Conservation (phyloP, 2,888 invertebrate species). For the Dendrolimus houi region DNA sequence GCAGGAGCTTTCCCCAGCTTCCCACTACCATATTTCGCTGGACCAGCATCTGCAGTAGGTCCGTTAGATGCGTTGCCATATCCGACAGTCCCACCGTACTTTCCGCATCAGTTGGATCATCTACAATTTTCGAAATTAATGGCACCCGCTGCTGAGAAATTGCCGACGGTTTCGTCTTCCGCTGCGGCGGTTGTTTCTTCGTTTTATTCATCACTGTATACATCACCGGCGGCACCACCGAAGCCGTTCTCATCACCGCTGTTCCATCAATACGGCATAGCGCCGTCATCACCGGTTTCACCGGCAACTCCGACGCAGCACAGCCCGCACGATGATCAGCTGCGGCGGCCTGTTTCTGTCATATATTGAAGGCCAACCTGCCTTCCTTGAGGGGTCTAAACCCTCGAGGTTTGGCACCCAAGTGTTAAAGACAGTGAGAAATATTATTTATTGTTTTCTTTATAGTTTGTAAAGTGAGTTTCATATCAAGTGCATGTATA, state of each 20-base stretch:
- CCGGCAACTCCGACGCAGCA: slow-evolving; percentile 63
- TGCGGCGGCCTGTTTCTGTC: slow-evolving; percentile 82
- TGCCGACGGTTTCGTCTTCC: slow-evolving; percentile 62
- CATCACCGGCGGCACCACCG: slow-evolving; percentile 67
- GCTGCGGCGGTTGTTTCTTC: slow-evolving; percentile 80
- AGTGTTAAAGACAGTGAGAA: slow-evolving; percentile 35
- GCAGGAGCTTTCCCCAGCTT: slow-evolving; percentile 79
- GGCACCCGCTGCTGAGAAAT: slow-evolving; percentile 59
- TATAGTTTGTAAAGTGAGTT: slow-evolving; percentile 49
- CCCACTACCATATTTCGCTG: slow-evolving; percentile 79
- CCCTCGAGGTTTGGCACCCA: slow-evolving; percentile 42
- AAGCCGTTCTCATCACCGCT: slow-evolving; percentile 72
- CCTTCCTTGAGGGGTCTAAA: slow-evolving; percentile 50
- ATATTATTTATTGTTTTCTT: slow-evolving; percentile 62
- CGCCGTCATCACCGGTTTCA: slow-evolving; percentile 61
- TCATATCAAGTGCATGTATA: slow-evolving; percentile 66
- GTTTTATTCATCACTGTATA: slow-evolving; percentile 82
- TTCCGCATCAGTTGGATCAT: slow-evolving; percentile 84
- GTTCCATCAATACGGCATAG: slow-evolving; percentile 70
- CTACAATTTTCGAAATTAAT: slow-evolving; percentile 79
- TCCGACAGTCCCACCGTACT: slow-evolving; percentile 83
- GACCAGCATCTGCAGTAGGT: slow-evolving; percentile 74
- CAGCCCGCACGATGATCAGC: slow-evolving; percentile 75
- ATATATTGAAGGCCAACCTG: slow-evolving; percentile 79
- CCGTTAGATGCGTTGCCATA: slow-evolving; percentile 79